Evolutionary conservation across 1,140 invertebrate genomes (phyloP).

Genomic region (Bombus pyrosoma): DNA sequence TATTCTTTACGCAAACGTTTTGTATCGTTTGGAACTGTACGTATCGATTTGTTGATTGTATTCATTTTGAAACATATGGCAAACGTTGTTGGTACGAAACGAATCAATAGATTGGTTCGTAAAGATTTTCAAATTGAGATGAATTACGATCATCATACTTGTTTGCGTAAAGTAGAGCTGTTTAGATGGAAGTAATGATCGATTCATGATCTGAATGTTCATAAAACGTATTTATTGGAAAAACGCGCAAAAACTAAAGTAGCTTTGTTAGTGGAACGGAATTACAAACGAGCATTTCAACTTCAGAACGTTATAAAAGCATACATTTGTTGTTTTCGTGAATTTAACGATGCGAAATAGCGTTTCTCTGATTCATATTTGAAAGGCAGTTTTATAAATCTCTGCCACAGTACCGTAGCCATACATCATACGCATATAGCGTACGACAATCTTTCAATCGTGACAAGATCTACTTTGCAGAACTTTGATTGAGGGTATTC

Average conservation of each 20-base stretch:
- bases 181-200: neutral
- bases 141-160: neutral
- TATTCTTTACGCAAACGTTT: no score
- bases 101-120: neutral
- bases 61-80: neutral
- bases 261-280: neutral
- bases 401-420: neutral
- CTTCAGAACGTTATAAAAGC: neutral
- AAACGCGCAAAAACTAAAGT: neutral
- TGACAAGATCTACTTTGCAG: neutral
- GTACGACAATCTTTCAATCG: neutral
- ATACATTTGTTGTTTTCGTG: neutral
- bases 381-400: neutral
- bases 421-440: neutral
- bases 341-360: neutral
- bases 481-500: neutral
- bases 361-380: no score
- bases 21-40: neutral
- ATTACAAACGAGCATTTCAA: neutral
- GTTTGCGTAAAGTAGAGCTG: neutral
- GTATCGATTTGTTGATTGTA: neutral
- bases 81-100: neutral
- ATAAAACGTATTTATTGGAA: neutral
- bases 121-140: neutral
- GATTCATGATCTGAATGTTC: neutral